Percentiles rank a stretch among this genome's conserved stretches.
Evolutionary conservation across 2,888 invertebrate genomes (phyloP).

Genomic region (Anthophora plumipes): DNA sequence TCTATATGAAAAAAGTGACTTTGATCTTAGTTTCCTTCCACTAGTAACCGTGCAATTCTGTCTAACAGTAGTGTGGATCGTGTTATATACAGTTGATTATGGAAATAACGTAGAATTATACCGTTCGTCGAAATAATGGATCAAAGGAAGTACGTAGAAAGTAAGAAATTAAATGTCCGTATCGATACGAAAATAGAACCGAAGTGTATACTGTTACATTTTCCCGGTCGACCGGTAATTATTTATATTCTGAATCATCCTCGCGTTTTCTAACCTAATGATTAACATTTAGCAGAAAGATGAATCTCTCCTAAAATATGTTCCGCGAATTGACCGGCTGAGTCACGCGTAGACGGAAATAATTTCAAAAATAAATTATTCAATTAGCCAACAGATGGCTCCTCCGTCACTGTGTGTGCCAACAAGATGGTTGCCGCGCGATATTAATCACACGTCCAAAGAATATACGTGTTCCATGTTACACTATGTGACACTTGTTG

Average conservation of each 20-base stretch:
- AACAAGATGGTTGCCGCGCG: conserved; percentile 47
- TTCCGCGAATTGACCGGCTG: conserved; percentile 47
- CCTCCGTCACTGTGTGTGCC: conserved; percentile 1
- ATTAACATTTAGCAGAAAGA: conserved; percentile 46
- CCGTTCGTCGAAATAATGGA: conserved; percentile 3
- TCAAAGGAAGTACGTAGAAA: background rate
- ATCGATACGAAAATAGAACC: background rate
- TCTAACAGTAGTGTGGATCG: background rate
- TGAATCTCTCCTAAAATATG: conserved; percentile 25
- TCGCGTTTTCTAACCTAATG: conserved; percentile 14
- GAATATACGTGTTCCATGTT: conserved; percentile 32
- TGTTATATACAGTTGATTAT: conserved; percentile 4
- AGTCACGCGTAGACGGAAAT: conserved; percentile 47
- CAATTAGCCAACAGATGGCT: conserved; percentile 50
- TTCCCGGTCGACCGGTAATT: background rate
- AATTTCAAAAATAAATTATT: conserved; percentile 29
- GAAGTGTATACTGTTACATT: background rate
- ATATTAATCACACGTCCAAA: conserved; percentile 25
- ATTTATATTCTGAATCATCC: conserved; percentile 28
- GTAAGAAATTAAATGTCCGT: conserved; percentile 7
- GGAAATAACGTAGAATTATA: conserved; percentile 30
- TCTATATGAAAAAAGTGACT: too few species aligned
- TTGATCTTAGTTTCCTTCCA: too few species aligned
- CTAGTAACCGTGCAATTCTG: too few species aligned
- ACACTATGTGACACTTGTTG: conserved; percentile 73